Conservation (phyloP, 2,888 invertebrate genomes). For the Hecatera dysodea region DNA sequence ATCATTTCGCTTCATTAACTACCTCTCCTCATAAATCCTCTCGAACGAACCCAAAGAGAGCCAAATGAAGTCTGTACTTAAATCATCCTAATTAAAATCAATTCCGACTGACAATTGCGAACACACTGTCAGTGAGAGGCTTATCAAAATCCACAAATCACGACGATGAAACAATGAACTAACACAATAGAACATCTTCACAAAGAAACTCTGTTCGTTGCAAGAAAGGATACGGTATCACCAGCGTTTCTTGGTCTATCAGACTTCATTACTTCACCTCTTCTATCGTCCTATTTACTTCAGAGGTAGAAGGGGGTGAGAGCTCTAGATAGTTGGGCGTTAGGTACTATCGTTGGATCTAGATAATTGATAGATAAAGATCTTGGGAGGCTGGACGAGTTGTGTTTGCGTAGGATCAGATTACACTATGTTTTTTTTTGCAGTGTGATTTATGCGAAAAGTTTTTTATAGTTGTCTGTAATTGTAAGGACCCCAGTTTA, state of each 20-base stretch:
- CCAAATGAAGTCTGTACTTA: conserved; percentile 53
- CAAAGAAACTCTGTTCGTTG: conserved; percentile 75
- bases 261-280: conserved; percentile 65
- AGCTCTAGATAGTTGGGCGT: conserved; percentile 38
- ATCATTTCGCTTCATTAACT: conserved; percentile 46
- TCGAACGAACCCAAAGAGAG: conserved; percentile 41
- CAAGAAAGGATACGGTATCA: conserved; percentile 69
- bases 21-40: conserved; percentile 30
- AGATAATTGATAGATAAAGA: conserved; percentile 79
- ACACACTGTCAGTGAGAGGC: conserved; percentile 67
- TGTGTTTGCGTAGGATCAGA: conserved; percentile 29
- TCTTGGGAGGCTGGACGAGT: conserved; percentile 69
- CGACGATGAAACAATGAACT: conserved; percentile 63
- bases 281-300: conserved; percentile 30
- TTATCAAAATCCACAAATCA: conserved; percentile 79
- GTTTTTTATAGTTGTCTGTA: conserved; percentile 18
- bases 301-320: conserved; percentile 4
- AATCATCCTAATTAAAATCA: conserved; percentile 72
- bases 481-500: neutral
- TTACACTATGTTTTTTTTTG: conserved; percentile 30
- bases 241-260: conserved; percentile 70
- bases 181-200: conserved; percentile 74
- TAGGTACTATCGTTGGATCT: conserved; percentile 63
- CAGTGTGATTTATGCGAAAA: conserved; percentile 32
- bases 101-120: conserved; percentile 67